Conservation (phyloP, 2,797 vertebrate species). For the Arremon brunneinucha region DNA sequence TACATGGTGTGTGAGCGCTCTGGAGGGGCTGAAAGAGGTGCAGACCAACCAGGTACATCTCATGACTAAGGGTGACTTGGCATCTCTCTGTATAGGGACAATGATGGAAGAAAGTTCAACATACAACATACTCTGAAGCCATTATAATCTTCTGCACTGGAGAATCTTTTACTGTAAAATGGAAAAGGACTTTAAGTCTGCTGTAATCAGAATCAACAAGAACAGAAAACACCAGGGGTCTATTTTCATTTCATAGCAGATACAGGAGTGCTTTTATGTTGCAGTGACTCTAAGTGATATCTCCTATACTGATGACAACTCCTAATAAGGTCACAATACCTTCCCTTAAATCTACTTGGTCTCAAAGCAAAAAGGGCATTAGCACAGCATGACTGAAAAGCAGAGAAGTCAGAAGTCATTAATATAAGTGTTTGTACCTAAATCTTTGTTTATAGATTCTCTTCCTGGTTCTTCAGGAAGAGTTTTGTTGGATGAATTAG, state of each 20-base stretch:
- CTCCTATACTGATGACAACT: not conserved
- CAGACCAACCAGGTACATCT: not conserved
- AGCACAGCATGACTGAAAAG: not conserved
- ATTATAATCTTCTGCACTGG: not conserved
- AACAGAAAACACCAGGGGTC: not conserved
- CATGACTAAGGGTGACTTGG: not conserved
- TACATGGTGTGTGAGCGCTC: accelerated
- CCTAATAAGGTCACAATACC: not conserved
- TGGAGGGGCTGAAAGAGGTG: not conserved
- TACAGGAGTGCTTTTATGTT: not conserved
- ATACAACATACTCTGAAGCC: not conserved
- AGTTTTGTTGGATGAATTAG: not conserved
- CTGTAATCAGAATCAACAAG: not conserved
- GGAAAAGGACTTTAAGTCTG: not conserved
- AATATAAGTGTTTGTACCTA: not conserved
- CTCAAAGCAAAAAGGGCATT: not conserved
- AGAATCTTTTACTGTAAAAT: not conserved
- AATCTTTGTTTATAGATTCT: not conserved
- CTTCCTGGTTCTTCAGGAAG: not conserved
- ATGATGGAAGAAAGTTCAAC: not conserved
- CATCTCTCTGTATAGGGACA: not conserved
- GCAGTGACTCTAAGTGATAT: not conserved
- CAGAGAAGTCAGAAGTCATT: not conserved
- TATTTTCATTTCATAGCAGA: not conserved
- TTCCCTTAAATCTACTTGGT: not conserved